Evolutionary conservation across 2,113 vertebrate genomes (phyloP).

Genomic region (Axis porcinus): DNA sequence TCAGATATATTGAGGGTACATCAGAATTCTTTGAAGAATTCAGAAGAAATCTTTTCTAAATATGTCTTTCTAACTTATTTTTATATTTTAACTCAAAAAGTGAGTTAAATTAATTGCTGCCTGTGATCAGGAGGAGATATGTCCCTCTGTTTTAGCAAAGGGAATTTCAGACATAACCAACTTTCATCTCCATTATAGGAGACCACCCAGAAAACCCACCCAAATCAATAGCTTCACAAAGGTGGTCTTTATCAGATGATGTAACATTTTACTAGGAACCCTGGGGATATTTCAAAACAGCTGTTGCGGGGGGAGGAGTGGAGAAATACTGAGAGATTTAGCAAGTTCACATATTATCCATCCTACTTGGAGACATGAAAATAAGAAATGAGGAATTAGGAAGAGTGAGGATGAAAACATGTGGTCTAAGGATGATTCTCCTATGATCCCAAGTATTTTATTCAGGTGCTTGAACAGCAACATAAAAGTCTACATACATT

Average conservation of each 20-base stretch:
- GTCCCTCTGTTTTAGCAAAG: not conserved
- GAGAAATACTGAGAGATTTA: not conserved
- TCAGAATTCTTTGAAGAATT: not conserved
- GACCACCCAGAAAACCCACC: slow-evolving; percentile 5
- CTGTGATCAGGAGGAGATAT: not conserved
- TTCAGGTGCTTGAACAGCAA: not conserved
- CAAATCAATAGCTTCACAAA: not conserved
- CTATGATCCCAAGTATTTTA: not conserved
- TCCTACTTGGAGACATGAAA: not conserved
- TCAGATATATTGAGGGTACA: not conserved
- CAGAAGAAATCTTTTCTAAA: not conserved
- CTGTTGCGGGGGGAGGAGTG: not conserved
- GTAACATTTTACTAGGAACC: not conserved
- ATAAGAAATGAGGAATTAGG: not conserved
- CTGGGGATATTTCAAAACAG: not conserved
- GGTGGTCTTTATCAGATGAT: not conserved
- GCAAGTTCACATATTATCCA: not conserved
- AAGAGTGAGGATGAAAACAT: not conserved
- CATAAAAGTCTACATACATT: not conserved
- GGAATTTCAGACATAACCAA: not conserved
- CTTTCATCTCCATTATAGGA: not conserved
- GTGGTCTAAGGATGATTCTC: not conserved
- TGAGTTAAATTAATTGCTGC: not conserved
- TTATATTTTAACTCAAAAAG: not conserved
- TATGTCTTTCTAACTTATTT: not conserved